Evolutionary conservation across 2,797 vertebrate species (phyloP).

Genomic region (Sebastes miniatus): DNA sequence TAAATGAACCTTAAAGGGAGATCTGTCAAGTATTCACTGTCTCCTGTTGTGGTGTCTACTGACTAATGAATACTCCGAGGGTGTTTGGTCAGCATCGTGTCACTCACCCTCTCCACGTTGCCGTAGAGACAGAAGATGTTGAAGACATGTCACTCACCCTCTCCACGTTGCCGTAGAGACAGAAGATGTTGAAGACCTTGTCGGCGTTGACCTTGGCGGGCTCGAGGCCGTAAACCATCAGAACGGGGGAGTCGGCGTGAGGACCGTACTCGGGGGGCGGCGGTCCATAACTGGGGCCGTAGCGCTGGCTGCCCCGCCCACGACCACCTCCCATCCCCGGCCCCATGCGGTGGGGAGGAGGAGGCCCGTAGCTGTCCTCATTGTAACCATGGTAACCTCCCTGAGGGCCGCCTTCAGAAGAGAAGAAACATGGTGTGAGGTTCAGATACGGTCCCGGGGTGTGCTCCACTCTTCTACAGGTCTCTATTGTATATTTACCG

Average conservation of each 20-base stretch:
- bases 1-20: no score
- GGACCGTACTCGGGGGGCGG: conserved; percentile 89
- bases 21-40: no score
- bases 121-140: conserved; percentile 96
- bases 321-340: conserved; percentile 86
- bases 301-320: conserved; percentile 86
- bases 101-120: conserved; percentile 91
- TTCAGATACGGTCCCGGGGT: neutral
- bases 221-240: conserved; percentile 95
- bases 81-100: neutral
- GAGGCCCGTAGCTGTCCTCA: conserved; percentile 90
- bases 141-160: conserved; percentile 89
- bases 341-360: conserved; percentile 89
- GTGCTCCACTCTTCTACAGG: rapidly evolving
- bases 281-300: conserved; percentile 88
- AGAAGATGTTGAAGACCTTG: conserved; percentile 94
- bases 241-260: conserved; percentile 91
- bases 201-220: conserved; percentile 92
- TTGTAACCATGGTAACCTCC: conserved; percentile 90
- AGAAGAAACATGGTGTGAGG: neutral
- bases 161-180: conserved; percentile 93
- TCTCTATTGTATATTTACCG: conserved; percentile 75
- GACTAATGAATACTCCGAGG: no score
- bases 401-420: conserved; percentile 86
- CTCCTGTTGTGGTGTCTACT: no score